A percentile compares a stretch with the other conserved stretches of the same genome.
phyloP scores from a whole-genome alignment of 2,797 vertebrate genomes.

The Leptoclinus maculatus region DNA sequence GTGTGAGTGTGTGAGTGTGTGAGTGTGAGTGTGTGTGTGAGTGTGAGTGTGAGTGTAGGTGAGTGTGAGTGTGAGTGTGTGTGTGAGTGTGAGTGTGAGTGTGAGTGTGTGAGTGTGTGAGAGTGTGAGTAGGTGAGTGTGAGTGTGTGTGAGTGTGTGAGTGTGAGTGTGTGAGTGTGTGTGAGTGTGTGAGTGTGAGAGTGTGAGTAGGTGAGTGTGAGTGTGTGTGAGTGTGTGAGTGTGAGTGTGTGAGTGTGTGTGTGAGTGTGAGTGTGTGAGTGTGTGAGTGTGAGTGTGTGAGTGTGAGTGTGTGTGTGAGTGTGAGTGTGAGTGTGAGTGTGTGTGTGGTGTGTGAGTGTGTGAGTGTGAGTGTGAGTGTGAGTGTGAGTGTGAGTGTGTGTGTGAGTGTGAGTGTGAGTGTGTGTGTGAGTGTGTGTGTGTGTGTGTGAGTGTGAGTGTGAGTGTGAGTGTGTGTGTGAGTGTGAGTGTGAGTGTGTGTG shows the following conservation, averaged over 20 bases:
- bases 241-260: not conserved
- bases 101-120: not conserved
- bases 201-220: constrained; percentile 4
- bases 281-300: not conserved
- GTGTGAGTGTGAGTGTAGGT: constrained; percentile 8
- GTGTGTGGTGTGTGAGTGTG: not conserved
- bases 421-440: too few relatives aligned
- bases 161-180: too few relatives aligned
- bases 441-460: constrained; percentile 3
- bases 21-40: not conserved
- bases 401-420: too few relatives aligned
- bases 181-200: not conserved
- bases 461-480: not conserved
- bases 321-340: not conserved
- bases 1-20: not conserved
- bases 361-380: too few relatives aligned
- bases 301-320: constrained; percentile 1
- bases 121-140: not conserved
- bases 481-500: not conserved
- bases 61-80: not conserved
- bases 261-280: not conserved
- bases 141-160: not conserved
- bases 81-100: constrained; percentile 9
- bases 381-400: not conserved
- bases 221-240: not conserved